These are phyloP conservation scores for Silurus meridionalis DNA, from an alignment of 2,113 vertebrate genomes.

Conservation along the genomic window DNA sequence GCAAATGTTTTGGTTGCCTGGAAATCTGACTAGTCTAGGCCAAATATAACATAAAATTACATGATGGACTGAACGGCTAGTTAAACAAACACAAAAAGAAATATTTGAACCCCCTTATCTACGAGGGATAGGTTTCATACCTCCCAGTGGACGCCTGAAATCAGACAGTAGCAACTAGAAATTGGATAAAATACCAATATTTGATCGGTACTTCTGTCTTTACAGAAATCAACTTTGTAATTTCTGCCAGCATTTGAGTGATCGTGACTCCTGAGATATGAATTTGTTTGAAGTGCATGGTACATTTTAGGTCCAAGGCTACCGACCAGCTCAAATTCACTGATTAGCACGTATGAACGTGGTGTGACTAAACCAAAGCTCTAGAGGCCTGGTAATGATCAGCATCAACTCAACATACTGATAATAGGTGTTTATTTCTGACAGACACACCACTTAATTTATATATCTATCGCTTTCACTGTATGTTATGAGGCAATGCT, in stretches of 20 bases:
- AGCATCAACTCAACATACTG: neutral
- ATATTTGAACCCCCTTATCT: neutral
- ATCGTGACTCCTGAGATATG: neutral
- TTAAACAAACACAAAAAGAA: neutral
- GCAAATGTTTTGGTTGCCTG: neutral
- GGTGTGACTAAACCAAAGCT: neutral
- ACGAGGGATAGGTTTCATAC: too few relatives aligned
- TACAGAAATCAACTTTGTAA: too few relatives aligned
- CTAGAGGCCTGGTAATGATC: neutral
- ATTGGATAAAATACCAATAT: too few relatives aligned
- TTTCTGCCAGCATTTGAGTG: neutral
- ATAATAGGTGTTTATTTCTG: neutral
- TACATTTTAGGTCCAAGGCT: neutral
- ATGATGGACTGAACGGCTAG: neutral
- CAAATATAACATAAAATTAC: neutral
- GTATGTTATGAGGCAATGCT: neutral
- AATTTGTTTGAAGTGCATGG: neutral
- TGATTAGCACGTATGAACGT: neutral
- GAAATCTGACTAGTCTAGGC: neutral
- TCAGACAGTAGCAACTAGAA: too few relatives aligned
- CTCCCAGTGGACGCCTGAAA: too few relatives aligned
- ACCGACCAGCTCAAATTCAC: neutral
- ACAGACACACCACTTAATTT: neutral
- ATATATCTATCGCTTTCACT: too few relatives aligned
- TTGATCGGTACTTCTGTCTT: too few relatives aligned